Evolutionary conservation across 2,888 invertebrate species (phyloP).

Genomic region (Balanococcus diminutus): DNA sequence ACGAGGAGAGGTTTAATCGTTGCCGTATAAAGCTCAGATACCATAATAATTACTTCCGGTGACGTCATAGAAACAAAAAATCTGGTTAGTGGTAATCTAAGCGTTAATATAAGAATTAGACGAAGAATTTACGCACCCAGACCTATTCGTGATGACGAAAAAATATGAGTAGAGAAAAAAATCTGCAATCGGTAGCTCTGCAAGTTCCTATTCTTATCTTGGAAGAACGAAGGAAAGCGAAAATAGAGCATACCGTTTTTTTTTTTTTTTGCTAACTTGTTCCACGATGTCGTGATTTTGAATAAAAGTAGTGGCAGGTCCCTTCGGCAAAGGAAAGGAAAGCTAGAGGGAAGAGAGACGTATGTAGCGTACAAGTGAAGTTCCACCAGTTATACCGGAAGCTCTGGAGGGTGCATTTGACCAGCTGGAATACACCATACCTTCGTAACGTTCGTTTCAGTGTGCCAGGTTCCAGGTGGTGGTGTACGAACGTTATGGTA

Average conservation of each 20-base stretch:
- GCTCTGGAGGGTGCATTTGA: conserved; percentile 51
- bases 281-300: conserved; percentile 12
- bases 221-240: conserved; percentile 4
- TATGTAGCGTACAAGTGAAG: conserved; percentile 48
- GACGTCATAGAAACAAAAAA: conserved; percentile 32
- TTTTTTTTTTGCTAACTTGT: conserved; percentile 35
- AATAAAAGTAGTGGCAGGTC: conserved; percentile 44
- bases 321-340: not conserved
- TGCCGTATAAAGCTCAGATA: conserved; percentile 30
- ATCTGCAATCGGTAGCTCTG: not conserved
- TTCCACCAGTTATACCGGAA: conserved; percentile 52
- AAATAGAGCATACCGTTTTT: not conserved
- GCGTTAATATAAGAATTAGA: not conserved
- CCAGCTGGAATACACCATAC: conserved; percentile 34
- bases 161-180: too few species aligned
- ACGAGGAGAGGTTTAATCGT: conserved; percentile 34
- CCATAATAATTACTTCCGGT: conserved; percentile 50
- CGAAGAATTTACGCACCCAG: not conserved
- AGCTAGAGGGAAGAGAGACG: not conserved
- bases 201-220: not conserved
- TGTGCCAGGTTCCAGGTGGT: conserved; percentile 18
- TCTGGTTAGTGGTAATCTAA: conserved; percentile 9
- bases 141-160: not conserved
- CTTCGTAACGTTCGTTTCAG: not conserved
- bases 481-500: not conserved